Conservation (phyloP, 1,140 invertebrate genomes). For the Vanessa tameamea region DNA sequence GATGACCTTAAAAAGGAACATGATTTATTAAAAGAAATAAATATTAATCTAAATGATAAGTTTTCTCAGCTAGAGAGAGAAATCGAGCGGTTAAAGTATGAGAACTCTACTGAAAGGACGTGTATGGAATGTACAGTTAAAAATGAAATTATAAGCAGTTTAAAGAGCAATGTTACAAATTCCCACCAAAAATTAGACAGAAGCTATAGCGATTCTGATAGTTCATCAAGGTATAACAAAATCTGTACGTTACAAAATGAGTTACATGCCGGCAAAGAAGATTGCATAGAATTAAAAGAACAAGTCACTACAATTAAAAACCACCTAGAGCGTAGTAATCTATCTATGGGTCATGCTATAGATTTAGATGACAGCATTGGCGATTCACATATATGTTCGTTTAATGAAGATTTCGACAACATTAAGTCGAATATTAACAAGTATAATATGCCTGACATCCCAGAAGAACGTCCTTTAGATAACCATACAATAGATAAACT, state of each 20-base stretch:
- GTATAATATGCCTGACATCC: conserved; percentile 44
- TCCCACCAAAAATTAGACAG: conserved; percentile 55
- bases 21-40: conserved; percentile 46
- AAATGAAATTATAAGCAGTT: conserved; percentile 47
- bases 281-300: conserved; percentile 70
- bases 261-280: conserved; percentile 67
- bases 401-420: conserved; percentile 42
- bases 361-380: conserved; percentile 66
- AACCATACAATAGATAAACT: conserved; percentile 57
- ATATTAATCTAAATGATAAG: conserved; percentile 47
- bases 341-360: conserved; percentile 56
- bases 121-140: conserved; percentile 56
- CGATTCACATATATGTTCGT: conserved; percentile 44
- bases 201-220: conserved; percentile 68
- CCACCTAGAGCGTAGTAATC: conserved; percentile 63
- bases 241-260: conserved; percentile 72
- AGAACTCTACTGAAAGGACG: conserved; percentile 13
- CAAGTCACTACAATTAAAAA: conserved; percentile 71
- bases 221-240: conserved; percentile 66
- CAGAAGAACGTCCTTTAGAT: conserved; percentile 47
- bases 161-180: conserved; percentile 43
- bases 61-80: conserved; percentile 45
- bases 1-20: conserved; percentile 64
- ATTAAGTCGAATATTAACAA: conserved; percentile 35
- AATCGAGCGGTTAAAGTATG: conserved; percentile 22